Evolutionary conservation across 2,888 invertebrate genomes (phyloP).

Genomic region (Leucoma salicis): DNA sequence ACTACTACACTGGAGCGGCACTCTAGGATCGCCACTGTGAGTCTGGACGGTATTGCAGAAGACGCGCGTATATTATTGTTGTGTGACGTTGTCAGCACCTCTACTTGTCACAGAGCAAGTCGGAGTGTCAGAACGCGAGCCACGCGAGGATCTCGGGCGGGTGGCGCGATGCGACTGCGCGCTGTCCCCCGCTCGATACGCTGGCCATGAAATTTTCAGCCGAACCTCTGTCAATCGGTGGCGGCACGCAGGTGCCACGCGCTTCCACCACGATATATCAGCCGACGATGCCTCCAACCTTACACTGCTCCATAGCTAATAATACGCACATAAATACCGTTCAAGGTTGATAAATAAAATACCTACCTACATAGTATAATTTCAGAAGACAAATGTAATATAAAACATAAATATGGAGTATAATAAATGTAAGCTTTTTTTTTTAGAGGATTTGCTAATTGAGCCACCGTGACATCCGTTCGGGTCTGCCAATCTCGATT

Average conservation of each 20-base stretch:
- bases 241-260: constrained; percentile 66
- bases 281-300: constrained; percentile 10
- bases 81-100: constrained; percentile 37
- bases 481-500: too few species aligned
- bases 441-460: too few species aligned
- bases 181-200: constrained; percentile 69
- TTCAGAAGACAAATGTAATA: too few species aligned
- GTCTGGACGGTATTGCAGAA: constrained; percentile 34
- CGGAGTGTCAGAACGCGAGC: constrained; percentile 28
- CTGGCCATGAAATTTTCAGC: constrained; percentile 80
- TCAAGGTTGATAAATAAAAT: constrained; percentile 1
- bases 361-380: not conserved
- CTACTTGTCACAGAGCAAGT: constrained; percentile 47
- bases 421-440: too few species aligned
- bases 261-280: constrained; percentile 26
- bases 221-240: constrained; percentile 75
- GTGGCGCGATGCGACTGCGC: constrained; percentile 69
- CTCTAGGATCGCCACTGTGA: constrained; percentile 33
- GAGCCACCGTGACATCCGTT: too few species aligned
- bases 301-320: too few species aligned
- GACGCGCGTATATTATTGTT: constrained; percentile 57
- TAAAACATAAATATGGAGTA: too few species aligned
- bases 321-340: not conserved
- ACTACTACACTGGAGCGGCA: constrained; percentile 56
- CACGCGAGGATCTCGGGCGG: constrained; percentile 51